phyloP scores from a whole-genome alignment of 2,888 invertebrate genomes.

The Sylvicola fuscatus region DNA sequence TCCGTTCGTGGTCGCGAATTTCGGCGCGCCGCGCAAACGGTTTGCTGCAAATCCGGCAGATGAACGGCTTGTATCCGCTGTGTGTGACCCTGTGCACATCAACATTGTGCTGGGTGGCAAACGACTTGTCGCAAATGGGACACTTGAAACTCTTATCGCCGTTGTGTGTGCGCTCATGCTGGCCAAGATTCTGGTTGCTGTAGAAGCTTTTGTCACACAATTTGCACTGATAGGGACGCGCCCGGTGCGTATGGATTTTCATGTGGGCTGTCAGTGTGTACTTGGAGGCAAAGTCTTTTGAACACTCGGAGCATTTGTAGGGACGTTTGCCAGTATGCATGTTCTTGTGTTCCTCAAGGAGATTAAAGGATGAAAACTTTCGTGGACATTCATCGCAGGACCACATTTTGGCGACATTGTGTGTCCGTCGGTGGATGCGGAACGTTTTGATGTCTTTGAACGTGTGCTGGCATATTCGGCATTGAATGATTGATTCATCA shows the following conservation, averaged over 20 bases:
- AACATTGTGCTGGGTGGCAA: conserved; percentile 54
- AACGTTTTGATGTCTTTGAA: conserved; percentile 38
- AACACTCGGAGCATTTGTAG: conserved; percentile 40
- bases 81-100: conserved; percentile 65
- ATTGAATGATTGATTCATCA: conserved; percentile 40
- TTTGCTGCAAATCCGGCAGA: conserved; percentile 46
- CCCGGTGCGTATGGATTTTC: conserved; percentile 48
- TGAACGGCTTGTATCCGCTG: conserved; percentile 48
- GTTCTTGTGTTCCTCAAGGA: conserved; percentile 52
- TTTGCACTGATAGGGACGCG: conserved; percentile 44
- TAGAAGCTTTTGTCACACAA: conserved; percentile 53
- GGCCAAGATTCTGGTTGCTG: conserved; percentile 52
- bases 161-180: conserved; percentile 54
- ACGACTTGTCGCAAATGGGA: conserved; percentile 36
- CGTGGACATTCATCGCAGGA: conserved; percentile 44
- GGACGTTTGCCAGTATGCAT: conserved; percentile 47
- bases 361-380: conserved; percentile 43
- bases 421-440: conserved; percentile 41
- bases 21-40: conserved; percentile 57
- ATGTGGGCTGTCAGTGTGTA: conserved; percentile 56
- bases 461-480: conserved; percentile 38
- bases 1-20: conserved; percentile 59
- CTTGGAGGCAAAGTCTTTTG: conserved; percentile 57
- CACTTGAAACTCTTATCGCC: conserved; percentile 30
- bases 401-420: conserved; percentile 40